A percentile compares a stretch with the other conserved stretches of the same genome.
Conservation (phyloP, 2,113 vertebrate genomes). For the Halcyon senegalensis region DNA sequence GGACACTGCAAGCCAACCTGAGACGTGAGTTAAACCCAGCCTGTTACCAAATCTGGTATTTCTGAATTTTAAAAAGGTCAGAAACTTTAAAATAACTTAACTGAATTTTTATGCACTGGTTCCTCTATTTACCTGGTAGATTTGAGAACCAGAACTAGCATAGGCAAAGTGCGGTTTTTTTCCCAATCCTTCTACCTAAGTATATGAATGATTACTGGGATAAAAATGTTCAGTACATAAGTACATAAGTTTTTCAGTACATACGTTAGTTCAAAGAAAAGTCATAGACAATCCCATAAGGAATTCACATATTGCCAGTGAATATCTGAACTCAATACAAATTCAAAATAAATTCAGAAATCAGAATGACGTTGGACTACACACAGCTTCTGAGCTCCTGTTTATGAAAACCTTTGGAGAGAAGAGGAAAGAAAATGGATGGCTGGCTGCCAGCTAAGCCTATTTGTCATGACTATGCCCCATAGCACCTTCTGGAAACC, state of each 20-base stretch:
- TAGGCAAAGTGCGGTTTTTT: neutral
- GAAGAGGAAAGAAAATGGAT: slow-evolving; percentile 11
- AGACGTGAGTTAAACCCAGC: neutral
- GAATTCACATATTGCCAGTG: neutral
- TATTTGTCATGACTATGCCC: slow-evolving; percentile 1
- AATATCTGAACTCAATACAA: neutral
- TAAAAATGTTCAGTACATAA: neutral
- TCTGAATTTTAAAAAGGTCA: neutral
- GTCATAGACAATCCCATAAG: neutral
- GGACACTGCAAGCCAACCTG: neutral
- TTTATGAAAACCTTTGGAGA: slow-evolving; percentile 12
- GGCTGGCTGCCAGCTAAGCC: slow-evolving; percentile 4
- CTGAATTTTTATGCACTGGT: neutral
- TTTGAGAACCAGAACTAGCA: neutral
- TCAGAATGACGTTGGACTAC: neutral
- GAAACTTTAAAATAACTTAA: neutral
- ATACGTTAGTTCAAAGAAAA: neutral
- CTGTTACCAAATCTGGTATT: neutral
- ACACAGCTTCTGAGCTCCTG: slow-evolving; percentile 3
- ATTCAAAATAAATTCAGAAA: slow-evolving; percentile 10
- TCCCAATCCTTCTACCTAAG: neutral
- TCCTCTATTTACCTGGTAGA: neutral
- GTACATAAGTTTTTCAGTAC: neutral
- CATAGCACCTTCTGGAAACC: neutral
- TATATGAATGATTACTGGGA: neutral